Conservation (phyloP, 92 coral and sea anemone genomes). For the Plumapathes pennacea region DNA sequence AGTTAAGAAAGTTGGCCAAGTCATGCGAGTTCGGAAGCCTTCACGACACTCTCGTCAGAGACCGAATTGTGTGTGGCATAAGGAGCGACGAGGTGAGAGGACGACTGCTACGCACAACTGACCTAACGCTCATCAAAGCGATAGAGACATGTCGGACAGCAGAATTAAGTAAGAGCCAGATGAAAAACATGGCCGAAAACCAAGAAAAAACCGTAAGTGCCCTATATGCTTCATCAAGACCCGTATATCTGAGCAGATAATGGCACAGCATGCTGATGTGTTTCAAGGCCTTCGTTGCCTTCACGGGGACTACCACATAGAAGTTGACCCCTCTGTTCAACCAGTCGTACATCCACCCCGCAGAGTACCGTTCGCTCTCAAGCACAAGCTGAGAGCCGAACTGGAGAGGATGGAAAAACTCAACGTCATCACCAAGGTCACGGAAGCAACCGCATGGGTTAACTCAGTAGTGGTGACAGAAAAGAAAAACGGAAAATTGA, state of each 20-base stretch:
- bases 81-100: neutral
- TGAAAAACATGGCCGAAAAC: neutral
- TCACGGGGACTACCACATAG: constrained; percentile 25
- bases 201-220: neutral
- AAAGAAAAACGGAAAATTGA: constrained; percentile 22
- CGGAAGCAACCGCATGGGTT: constrained; percentile 30
- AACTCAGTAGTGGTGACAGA: constrained; percentile 24
- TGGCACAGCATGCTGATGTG: no score
- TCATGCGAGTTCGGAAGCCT: constrained; percentile 4
- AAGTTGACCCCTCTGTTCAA: constrained; percentile 16
- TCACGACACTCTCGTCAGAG: constrained; percentile 1
- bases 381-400: constrained; percentile 10
- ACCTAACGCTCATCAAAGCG: neutral
- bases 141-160: neutral
- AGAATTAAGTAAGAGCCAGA: neutral
- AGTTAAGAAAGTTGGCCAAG: constrained; percentile 11
- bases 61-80: constrained; percentile 11
- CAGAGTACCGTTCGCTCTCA: constrained; percentile 21
- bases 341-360: constrained; percentile 28
- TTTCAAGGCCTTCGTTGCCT: no score
- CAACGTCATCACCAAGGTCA: constrained; percentile 20
- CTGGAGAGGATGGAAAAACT: no score
- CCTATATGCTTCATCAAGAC: no score
- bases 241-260: no score
- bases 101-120: neutral